phyloP scores from a whole-genome alignment of 2,888 invertebrate species.

The Synanthedon formicaeformis region DNA sequence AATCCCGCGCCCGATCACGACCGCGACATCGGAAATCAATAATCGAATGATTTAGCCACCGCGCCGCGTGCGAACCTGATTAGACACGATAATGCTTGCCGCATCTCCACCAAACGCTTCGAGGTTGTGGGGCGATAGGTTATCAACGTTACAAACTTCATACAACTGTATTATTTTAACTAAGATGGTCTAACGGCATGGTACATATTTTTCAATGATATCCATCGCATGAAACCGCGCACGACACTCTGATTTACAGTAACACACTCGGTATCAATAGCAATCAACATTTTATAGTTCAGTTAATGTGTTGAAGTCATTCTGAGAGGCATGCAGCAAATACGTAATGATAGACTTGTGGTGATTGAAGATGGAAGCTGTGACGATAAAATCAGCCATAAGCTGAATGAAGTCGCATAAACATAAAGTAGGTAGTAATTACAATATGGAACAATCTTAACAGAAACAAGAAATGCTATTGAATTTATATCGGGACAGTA shows the following conservation, averaged over 20 bases:
- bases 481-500: not conserved
- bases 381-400: conserved; percentile 15
- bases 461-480: conserved; percentile 3
- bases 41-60: conserved; percentile 70
- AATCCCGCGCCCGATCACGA: conserved; percentile 63
- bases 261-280: conserved; percentile 14
- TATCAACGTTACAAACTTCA: conserved; percentile 46
- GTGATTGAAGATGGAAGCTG: conserved; percentile 20
- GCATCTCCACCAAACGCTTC: conserved; percentile 39
- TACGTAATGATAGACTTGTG: conserved; percentile 15
- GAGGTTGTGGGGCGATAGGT: conserved; percentile 52
- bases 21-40: conserved; percentile 70
- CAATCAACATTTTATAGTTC: conserved; percentile 24
- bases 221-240: conserved; percentile 46
- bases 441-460: conserved; percentile 6
- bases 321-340: not conserved
- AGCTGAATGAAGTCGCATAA: conserved; percentile 14
- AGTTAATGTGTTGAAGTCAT: conserved; percentile 8
- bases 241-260: conserved; percentile 45
- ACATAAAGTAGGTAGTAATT: conserved; percentile 15
- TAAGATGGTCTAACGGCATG: conserved; percentile 46
- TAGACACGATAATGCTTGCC: conserved; percentile 64
- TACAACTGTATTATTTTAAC: conserved; percentile 48
- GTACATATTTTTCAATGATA: conserved; percentile 57
- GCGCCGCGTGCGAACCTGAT: conserved; percentile 70